Evolutionary conservation across 2,888 invertebrate species (phyloP), one percentile per base, ranked within the genome.

Genomic region (Yponomeuta plumbellus): DNA sequence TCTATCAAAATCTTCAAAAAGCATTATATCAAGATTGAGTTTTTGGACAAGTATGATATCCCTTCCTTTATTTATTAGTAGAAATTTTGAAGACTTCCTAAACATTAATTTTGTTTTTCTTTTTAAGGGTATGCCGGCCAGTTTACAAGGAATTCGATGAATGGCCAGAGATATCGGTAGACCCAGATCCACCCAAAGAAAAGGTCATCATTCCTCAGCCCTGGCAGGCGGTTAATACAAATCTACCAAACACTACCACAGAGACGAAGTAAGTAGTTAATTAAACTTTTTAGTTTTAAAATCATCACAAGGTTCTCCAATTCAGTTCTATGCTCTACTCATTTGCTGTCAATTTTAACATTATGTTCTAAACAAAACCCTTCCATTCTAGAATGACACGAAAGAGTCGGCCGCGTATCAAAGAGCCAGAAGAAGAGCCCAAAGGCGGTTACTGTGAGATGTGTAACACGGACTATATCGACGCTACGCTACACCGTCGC

Each of bases 381-480:
- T 34, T 34, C 34, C 17, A 2, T 75, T 86, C 70, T 83, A 93
- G 92, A 84, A 93, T 93, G 93, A 93, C 92, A 69, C 86, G 92
- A 72, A 92, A 92, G 75, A 88, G 86, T 74, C 83, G 89, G 17
- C 88, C 88, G 10, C 82, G 89, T 63, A 82, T 88, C 66, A 90
- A 89, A 69, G 91, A 91, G 67, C 84, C 80, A 64, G 85, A 87
- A 67, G 88, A 88, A 66, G 89, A 88, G 69, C 75, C 75, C 56
- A 85, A 85, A 68, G 92, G 92, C 61, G 96, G 96, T 21, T 96
- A 95, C 78, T 96, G 96, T 87, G 96, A 96, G 86, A 94, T 96
- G 82, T 96, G 96, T 83, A 95, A 94, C 78, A 86, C 93, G 64
- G 95, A 95, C 75, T 96, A 95, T 82, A 92, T 92, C 68, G 94